These are phyloP conservation scores for Hypocryptadius cinnamomeus DNA, from an alignment of 2,113 vertebrate species.

Conservation along the genomic window DNA sequence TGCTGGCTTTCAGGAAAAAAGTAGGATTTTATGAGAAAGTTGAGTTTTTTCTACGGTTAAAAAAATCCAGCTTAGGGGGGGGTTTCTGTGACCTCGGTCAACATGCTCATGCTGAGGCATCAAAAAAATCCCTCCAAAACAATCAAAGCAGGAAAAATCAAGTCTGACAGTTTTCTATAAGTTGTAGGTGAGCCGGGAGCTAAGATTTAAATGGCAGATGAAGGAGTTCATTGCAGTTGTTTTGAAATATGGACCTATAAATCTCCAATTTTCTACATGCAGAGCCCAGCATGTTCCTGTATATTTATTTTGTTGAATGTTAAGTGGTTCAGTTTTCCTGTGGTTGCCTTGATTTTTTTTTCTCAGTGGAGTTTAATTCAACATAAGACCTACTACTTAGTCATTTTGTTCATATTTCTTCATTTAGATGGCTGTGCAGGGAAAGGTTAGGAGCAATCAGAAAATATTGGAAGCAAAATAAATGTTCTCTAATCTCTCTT, in stretches of 20 bases:
- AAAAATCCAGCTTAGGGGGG: not conserved
- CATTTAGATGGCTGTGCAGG: not conserved
- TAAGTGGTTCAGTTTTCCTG: slow-evolving; percentile 14
- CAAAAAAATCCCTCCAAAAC: not conserved
- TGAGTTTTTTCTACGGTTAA: not conserved
- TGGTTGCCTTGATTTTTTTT: not conserved
- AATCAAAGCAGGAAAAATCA: not conserved
- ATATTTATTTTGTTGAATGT: not conserved
- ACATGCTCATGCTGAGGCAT: not conserved
- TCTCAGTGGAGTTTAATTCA: not conserved
- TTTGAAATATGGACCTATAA: slow-evolving; percentile 18
- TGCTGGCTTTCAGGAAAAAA: not conserved
- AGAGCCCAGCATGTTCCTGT: not conserved
- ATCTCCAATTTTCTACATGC: not conserved
- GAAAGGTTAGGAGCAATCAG: not conserved
- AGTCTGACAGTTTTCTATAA: not conserved
- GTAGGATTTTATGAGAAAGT: not conserved
- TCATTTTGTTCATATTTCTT: not conserved
- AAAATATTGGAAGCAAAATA: slow-evolving; percentile 24
- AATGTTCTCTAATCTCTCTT: slow-evolving; percentile 35
- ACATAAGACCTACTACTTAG: not conserved
- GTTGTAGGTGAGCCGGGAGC: not conserved
- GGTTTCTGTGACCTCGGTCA: not conserved
- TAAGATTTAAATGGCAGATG: not conserved
- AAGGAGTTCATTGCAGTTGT: not conserved